Percentiles rank a stretch among this genome's conserved stretches.
phyloP scores from a whole-genome alignment of 2,797 vertebrate species.

The Botia kubotai region DNA sequence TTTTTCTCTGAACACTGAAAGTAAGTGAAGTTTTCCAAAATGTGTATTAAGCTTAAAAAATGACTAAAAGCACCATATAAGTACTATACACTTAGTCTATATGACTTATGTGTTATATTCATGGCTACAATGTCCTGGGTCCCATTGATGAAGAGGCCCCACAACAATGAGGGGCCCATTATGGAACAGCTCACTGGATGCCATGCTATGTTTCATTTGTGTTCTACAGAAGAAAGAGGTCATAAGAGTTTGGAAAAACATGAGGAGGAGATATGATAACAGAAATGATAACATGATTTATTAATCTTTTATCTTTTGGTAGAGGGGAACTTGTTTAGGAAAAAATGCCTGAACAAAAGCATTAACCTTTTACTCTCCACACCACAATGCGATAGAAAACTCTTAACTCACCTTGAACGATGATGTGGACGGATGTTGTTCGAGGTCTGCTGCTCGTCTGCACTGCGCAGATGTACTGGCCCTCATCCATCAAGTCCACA shows the following conservation, averaged over 20 bases:
- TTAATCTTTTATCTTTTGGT: no score
- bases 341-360: background rate
- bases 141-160: background rate
- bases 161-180: background rate
- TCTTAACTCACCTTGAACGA: conserved; percentile 77
- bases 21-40: background rate
- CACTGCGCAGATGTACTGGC: conserved; percentile 81
- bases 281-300: no score
- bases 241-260: background rate
- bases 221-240: background rate
- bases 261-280: no score
- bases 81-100: background rate
- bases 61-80: background rate
- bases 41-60: background rate
- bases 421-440: conserved; percentile 80
- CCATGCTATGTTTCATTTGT: no score
- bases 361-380: background rate
- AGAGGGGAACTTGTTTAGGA: no score
- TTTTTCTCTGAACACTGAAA: no score
- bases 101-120: background rate
- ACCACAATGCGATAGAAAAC: background rate
- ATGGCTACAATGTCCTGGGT: background rate
- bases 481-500: conserved; percentile 81
- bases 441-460: conserved; percentile 80
- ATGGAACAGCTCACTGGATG: no score